Conservation (phyloP, 2,113 vertebrate species). For the Nematolebias whitei region DNA sequence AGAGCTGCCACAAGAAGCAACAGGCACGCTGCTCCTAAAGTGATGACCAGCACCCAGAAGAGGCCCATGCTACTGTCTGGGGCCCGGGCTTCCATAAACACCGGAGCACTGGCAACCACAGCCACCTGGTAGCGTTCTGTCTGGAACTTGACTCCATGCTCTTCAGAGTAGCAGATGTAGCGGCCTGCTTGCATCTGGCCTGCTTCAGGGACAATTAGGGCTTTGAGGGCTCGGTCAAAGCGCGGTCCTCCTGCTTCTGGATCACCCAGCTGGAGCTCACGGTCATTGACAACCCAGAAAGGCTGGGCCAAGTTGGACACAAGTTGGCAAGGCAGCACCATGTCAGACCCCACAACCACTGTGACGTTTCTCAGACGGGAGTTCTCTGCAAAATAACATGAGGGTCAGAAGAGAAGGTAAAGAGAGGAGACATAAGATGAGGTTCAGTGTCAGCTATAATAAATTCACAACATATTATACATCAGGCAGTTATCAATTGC, state of each 20-base stretch:
- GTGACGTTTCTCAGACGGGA: slow-evolving; percentile 86
- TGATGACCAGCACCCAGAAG: slow-evolving; percentile 92
- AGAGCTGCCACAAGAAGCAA: slow-evolving; percentile 85
- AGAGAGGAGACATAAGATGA: slow-evolving; percentile 4
- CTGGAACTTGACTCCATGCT: slow-evolving; percentile 85
- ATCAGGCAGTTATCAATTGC: too few species aligned
- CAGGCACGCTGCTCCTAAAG: slow-evolving; percentile 86
- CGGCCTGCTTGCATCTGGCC: slow-evolving; percentile 82
- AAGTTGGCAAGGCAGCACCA: slow-evolving; percentile 91
- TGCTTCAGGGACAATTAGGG: slow-evolving; percentile 84
- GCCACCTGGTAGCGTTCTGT: slow-evolving; percentile 86
- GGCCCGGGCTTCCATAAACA: slow-evolving; percentile 87
- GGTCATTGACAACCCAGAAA: slow-evolving; percentile 87
- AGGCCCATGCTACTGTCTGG: slow-evolving; percentile 88
- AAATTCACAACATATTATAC: slow-evolving; percentile 29
- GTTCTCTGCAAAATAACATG: slow-evolving; percentile 72
- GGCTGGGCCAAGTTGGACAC: slow-evolving; percentile 92
- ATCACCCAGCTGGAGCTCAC: slow-evolving; percentile 76
- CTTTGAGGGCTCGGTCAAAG: slow-evolving; percentile 83
- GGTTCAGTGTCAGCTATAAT: slow-evolving; percentile 24
- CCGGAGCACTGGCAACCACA: slow-evolving; percentile 81
- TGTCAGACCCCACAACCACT: slow-evolving; percentile 88
- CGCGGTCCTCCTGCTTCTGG: slow-evolving; percentile 71
- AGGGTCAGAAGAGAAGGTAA: not conserved
- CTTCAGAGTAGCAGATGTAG: slow-evolving; percentile 89